Base-by-base conservation (phyloP, 2,888 invertebrate genomes). In the Heliconius aoede region DNA sequence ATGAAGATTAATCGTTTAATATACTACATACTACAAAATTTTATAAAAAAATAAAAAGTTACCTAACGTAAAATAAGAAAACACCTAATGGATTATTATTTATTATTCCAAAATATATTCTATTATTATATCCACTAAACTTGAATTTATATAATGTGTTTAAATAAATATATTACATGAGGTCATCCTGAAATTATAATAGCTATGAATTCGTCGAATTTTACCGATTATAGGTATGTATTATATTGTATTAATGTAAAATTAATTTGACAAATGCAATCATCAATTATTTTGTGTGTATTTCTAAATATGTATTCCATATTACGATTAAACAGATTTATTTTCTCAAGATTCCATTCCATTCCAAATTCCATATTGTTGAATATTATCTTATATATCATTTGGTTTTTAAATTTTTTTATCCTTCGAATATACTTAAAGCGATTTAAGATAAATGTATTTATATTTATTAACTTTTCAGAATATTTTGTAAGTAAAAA, bases 1-100 rank as follows among this genome's bases (percentile, higher is more conserved):
- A 24, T 65, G 64, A 40, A 65, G 36, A 40, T 15, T 40, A 36
- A 65, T 36, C 36, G 36, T 65, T 65, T 65, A 24, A 65, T 40
- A 8, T 36, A 32, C n/a, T 40, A 40, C 15, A 15, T 40, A 40
- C 15, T 40, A 40, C 32, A 32, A 8, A 8, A 8, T 32, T 32
- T 32, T 32, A 32, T 32, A 51, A 51, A 21, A 21, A 51, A 55
- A n/a, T n/a, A 55, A 24, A 8, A 5, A 55, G 9, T 1, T n/a
- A n/a, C 24, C 11, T 18, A 46, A 18, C 13, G 36, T 40, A 40
- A 13, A 40, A n/a, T 11, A 24, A 5, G 11, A 60, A 26, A 60
- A 60, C 5, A 60, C 26, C n/a, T 24, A 58, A 26, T 26, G 58
- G 1, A 58, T 24, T 58, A 58, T 58, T 58, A 58, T 24, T 24